A percentile compares a stretch with the other conserved stretches of the same genome.
Conservation (phyloP, 2,797 vertebrate species). For the Cryptoblepharus egeriae region DNA sequence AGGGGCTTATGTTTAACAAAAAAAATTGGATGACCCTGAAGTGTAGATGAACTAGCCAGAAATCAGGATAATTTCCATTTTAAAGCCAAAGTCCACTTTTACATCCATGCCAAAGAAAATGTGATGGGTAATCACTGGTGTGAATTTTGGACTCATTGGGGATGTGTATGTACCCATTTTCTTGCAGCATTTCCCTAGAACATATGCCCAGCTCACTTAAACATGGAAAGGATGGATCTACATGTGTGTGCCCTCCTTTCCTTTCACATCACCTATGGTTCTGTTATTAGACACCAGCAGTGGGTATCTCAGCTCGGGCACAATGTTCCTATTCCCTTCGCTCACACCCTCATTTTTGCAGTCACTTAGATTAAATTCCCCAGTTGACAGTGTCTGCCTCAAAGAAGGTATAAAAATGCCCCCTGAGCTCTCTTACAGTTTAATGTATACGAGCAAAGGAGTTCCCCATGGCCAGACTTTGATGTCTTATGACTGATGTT, state of each 20-base stretch:
- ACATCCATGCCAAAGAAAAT: no score
- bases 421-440: constrained; percentile 8
- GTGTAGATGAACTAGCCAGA: no score
- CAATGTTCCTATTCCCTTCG: not conserved
- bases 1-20: no score
- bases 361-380: not conserved
- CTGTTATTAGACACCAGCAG: not conserved
- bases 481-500: constrained; percentile 6
- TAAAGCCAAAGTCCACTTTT: not conserved
- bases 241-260: not conserved
- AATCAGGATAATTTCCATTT: not conserved
- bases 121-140: not conserved
- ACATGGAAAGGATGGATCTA: not conserved
- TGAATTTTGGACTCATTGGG: not conserved
- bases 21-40: not conserved
- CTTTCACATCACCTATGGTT: not conserved
- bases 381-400: not conserved
- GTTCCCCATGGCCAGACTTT: constrained; percentile 10
- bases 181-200: not conserved
- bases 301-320: not conserved
- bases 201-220: not conserved
- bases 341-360: not conserved
- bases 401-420: not conserved
- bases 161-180: not conserved
- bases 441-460: not conserved